Percentiles rank a stretch among this genome's conserved stretches.
phyloP scores from a whole-genome alignment of 2,113 vertebrate genomes.

The Tenrec ecaudatus region DNA sequence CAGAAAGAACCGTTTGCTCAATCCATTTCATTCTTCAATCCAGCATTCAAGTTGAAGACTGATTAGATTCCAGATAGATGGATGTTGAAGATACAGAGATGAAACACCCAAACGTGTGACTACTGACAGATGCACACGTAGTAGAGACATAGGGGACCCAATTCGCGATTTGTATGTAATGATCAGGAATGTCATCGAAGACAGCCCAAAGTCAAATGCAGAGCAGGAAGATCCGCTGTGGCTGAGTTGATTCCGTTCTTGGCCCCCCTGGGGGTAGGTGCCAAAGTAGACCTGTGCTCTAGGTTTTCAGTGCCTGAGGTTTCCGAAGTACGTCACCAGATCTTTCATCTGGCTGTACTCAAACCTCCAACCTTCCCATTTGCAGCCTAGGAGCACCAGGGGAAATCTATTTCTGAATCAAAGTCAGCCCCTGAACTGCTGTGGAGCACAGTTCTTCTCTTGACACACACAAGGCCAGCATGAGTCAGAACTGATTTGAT shows the following conservation, averaged over 20 bases:
- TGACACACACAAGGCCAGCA: not conserved
- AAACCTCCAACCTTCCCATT: not conserved
- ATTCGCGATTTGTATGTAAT: not conserved
- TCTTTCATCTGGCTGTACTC: not conserved
- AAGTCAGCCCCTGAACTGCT: not conserved
- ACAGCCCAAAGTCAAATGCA: not conserved
- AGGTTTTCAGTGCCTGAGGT: not conserved
- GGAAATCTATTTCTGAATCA: not conserved
- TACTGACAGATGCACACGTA: not conserved
- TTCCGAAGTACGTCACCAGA: not conserved
- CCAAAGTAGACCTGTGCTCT: not conserved
- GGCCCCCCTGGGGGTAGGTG: not conserved
- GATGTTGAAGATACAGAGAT: not conserved
- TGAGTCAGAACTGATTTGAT: not conserved
- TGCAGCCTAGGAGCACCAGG: not conserved
- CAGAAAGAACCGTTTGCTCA: not conserved
- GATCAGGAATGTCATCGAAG: not conserved
- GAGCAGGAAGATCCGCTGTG: not conserved
- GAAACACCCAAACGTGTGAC: not conserved
- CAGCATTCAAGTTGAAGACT: not conserved
- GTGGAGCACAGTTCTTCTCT: not conserved
- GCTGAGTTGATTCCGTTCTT: not conserved
- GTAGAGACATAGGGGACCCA: not conserved
- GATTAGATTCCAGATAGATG: not conserved
- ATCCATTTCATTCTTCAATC: not conserved